Conservation (phyloP, 2,888 invertebrate genomes). For the Bellardia pandia region DNA sequence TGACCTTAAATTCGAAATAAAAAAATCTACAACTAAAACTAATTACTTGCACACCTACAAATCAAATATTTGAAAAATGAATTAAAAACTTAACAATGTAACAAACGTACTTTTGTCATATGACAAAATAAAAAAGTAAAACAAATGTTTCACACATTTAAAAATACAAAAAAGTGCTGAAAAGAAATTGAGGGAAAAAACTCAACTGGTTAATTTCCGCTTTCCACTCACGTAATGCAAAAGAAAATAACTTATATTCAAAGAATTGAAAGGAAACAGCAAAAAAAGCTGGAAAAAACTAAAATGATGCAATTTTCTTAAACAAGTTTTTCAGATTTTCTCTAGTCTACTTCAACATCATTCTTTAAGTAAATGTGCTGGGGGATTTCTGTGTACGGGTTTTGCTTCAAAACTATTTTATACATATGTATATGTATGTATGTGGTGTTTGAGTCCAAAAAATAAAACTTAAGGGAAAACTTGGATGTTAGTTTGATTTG, state of each 20-base stretch:
- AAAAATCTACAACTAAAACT: too few species aligned
- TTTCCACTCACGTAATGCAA: conserved; percentile 73
- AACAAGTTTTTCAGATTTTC: conserved; percentile 18
- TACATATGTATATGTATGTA: neutral
- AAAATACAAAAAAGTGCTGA: neutral
- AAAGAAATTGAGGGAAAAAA: conserved; percentile 30
- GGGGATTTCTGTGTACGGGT: conserved; percentile 21
- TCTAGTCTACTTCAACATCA: conserved; percentile 11
- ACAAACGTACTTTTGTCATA: neutral
- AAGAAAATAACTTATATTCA: conserved; percentile 53
- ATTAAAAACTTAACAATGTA: conserved; percentile 19
- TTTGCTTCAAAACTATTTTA: too few species aligned
- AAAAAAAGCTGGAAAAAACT: conserved; percentile 5
- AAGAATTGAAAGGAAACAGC: conserved; percentile 18
- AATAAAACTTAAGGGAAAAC: conserved; percentile 41
- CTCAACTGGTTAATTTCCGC: conserved; percentile 68
- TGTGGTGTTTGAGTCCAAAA: neutral
- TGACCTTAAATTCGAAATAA: too few species aligned
- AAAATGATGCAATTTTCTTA: conserved; percentile 60
- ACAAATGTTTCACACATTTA: neutral
- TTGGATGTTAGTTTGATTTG: conserved; percentile 57
- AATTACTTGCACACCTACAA: too few species aligned
- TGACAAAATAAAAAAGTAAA: conserved; percentile 9
- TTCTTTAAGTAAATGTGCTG: conserved; percentile 32
- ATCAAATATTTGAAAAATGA: conserved; percentile 19